Conservation (phyloP, 2,113 vertebrate genomes). For the Mormyrus iriodes region DNA sequence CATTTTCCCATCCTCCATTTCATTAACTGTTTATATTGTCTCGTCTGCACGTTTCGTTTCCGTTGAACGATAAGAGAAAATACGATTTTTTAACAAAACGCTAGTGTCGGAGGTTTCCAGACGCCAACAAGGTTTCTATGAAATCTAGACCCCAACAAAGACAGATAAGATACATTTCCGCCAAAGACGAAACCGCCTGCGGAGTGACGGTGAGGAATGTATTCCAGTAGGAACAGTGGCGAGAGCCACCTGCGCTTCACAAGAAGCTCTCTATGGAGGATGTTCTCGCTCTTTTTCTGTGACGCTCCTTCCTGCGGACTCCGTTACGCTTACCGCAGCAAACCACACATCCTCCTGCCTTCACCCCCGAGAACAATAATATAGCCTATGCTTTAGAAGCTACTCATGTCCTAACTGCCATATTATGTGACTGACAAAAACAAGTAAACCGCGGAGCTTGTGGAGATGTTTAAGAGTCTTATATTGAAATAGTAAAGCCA, state of each 20-base stretch:
- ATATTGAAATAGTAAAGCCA: background rate
- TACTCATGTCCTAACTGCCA: constrained; percentile 9
- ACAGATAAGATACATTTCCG: constrained; percentile 57
- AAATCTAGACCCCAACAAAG: constrained; percentile 41
- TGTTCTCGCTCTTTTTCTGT: constrained; percentile 59
- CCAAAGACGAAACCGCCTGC: constrained; percentile 38
- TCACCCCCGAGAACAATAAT: background rate
- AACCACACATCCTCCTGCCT: constrained; percentile 63
- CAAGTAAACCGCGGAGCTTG: background rate
- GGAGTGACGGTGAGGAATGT: constrained; percentile 45
- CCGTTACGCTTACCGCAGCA: constrained; percentile 56
- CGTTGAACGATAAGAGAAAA: constrained; percentile 40
- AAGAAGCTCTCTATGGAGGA: constrained; percentile 47
- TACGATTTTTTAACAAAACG: constrained; percentile 36
- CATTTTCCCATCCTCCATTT: constrained; percentile 32
- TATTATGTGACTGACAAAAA: background rate
- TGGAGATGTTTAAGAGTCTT: background rate
- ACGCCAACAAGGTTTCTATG: constrained; percentile 47
- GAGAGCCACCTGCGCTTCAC: constrained; percentile 43
- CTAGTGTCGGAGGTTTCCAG: constrained; percentile 55
- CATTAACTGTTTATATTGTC: constrained; percentile 29
- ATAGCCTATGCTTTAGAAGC: background rate
- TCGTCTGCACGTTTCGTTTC: constrained; percentile 39
- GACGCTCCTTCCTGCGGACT: constrained; percentile 55
- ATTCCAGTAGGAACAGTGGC: constrained; percentile 58